Evolutionary conservation across 2,797 vertebrate genomes (phyloP), one percentile per base, ranked within the genome.

Genomic region (Hydrophis major): DNA sequence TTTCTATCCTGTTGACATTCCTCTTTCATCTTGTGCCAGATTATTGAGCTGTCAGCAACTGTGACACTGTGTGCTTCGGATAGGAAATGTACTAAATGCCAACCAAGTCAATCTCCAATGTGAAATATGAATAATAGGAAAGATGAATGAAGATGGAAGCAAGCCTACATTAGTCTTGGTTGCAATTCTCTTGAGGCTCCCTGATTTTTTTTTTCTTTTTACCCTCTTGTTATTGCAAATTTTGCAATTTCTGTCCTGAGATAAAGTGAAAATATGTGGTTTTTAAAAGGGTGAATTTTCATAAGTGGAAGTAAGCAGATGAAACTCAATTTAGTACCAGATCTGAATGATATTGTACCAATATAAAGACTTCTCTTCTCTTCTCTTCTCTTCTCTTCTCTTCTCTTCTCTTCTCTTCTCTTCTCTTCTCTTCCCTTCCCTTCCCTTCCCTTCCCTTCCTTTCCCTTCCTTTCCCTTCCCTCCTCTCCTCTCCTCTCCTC

Each of bases 11-110:
- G 89, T 87, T 92, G 89, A 89, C 74, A 92, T 94, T 78, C 60
- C 53, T 91, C 87, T 94, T 94, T 92, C 92, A 91, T 94, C 92
- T 94, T 89, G 60, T 92, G 92, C 93, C 93, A 94, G 93, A 89
- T 92, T 94, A 92, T 88, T 90, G 89, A 74, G 92, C 92, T 94
- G 89, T 94, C 92, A 94, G 86, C 87, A 91, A 94, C 74, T 89
- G 89, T 91, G 93, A 93, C 92, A 91, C 37, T 86, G 87, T 93
- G 74, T 37, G 69, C 61, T 87, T 86, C 87, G 74, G 87, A 92
- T 89, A 92, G 92, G 90, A 91, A 93, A 47, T 74, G 89, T 91
- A 87, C 56, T 74, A 91, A 91, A 74, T 60, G 66, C 87, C 90
- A 93, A 91, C 93, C 86, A 92, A 93, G 78, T 91, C 89, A 93